phyloP scores from a whole-genome alignment of 2,888 invertebrate species.

The Apocheima hispidaria region DNA sequence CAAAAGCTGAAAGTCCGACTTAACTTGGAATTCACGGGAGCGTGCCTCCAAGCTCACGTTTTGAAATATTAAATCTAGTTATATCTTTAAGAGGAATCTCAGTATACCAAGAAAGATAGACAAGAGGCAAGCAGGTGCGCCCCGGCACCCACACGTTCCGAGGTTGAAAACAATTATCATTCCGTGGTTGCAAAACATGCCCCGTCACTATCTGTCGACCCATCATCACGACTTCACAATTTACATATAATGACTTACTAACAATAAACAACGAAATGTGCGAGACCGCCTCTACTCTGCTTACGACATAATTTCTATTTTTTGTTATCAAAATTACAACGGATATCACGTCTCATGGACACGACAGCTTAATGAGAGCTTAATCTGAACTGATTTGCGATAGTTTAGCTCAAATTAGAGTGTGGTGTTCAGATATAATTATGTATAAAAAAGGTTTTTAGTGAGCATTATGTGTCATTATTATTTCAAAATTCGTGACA shows the following conservation, averaged over 20 bases:
- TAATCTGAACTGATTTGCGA: constrained; percentile 23
- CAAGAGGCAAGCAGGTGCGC: constrained; percentile 68
- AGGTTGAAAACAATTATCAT: constrained; percentile 79
- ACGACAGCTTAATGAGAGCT: constrained; percentile 30
- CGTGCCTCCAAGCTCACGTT: constrained; percentile 77
- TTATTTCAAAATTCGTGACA: too few relatives aligned
- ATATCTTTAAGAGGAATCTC: constrained; percentile 71
- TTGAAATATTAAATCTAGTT: constrained; percentile 81
- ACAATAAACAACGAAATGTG: constrained; percentile 81
- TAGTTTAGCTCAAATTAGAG: constrained; percentile 2
- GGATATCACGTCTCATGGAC: constrained; percentile 44
- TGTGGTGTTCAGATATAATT: neutral
- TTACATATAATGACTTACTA: constrained; percentile 85
- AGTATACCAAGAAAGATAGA: constrained; percentile 65
- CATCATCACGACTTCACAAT: constrained; percentile 84
- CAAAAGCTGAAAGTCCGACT: constrained; percentile 44
- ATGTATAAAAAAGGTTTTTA: neutral
- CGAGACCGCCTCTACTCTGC: constrained; percentile 58
- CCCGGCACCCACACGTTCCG: constrained; percentile 61
- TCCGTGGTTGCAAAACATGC: constrained; percentile 82
- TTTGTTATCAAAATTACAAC: constrained; percentile 51
- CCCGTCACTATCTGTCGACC: constrained; percentile 80
- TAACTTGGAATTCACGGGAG: constrained; percentile 66
- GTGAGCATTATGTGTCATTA: too few relatives aligned
- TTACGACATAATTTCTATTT: constrained; percentile 64